Percentiles rank a stretch among this genome's conserved stretches.
These are phyloP conservation scores for Asobara japonica DNA, from an alignment of 1,140 invertebrate genomes.

Conservation along the genomic window DNA sequence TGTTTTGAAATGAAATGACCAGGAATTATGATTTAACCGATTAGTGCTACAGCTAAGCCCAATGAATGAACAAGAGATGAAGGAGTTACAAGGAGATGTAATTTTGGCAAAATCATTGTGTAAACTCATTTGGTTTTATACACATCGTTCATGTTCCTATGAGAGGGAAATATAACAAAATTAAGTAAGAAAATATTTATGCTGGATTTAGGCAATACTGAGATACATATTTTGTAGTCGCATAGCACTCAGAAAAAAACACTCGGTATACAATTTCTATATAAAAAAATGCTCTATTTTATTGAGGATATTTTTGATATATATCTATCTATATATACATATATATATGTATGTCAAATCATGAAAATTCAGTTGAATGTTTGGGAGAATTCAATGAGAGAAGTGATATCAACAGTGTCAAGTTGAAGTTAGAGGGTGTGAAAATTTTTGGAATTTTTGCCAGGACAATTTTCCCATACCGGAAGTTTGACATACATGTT, in stretches of 20 bases:
- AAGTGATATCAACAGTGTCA: not conserved
- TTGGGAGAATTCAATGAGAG: not conserved
- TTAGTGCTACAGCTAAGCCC: not conserved
- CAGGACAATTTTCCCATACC: too few species aligned
- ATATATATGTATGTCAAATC: conserved; percentile 61
- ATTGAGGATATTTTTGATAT: conserved; percentile 68
- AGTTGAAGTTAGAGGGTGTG: not conserved
- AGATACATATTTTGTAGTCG: conserved; percentile 49
- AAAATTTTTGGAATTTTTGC: not conserved
- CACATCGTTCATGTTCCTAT: conserved; percentile 1
- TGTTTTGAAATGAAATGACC: not conserved
- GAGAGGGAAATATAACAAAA: not conserved
- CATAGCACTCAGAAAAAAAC: conserved; percentile 54
- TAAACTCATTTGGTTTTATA: not conserved
- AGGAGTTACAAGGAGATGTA: too few species aligned
- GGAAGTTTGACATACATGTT: too few species aligned
- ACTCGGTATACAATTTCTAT: conserved; percentile 52
- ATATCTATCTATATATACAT: conserved; percentile 62
- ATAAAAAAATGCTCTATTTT: conserved; percentile 65
- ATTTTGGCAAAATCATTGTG: not conserved
- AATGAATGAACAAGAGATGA: not conserved
- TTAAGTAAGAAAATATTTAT: not conserved
- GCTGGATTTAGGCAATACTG: conserved; percentile 32
- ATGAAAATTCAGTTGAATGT: conserved; percentile 32
- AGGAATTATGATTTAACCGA: not conserved